A percentile compares a stretch with the other conserved stretches of the same genome.
Evolutionary conservation across 2,888 invertebrate genomes (phyloP).

Genomic region (Carterocephalus palaemon): DNA sequence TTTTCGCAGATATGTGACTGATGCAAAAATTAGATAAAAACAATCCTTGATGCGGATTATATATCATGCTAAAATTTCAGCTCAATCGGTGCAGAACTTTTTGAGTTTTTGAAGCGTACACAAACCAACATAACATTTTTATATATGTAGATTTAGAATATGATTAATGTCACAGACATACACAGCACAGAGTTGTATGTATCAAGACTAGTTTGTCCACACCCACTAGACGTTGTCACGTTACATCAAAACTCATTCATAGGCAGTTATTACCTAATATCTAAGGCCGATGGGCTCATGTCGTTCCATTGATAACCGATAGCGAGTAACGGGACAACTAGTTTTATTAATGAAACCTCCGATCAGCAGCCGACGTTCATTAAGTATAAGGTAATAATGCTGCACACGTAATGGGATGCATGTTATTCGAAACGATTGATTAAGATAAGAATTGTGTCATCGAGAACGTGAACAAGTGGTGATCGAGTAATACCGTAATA

Average conservation of each 20-base stretch:
- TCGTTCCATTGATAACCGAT: conserved; percentile 18
- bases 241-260: conserved; percentile 10
- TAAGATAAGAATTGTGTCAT: conserved; percentile 15
- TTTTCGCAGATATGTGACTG: no score
- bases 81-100: no score
- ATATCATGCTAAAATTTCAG: no score
- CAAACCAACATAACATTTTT: no score
- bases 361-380: conserved; percentile 10
- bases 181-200: no score
- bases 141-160: no score
- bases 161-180: no score
- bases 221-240: conserved; percentile 5
- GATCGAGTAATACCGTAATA: no score
- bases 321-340: conserved; percentile 15
- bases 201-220: not conserved
- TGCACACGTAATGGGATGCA: conserved; percentile 15
- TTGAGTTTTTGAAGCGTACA: no score
- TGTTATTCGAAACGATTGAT: conserved; percentile 12
- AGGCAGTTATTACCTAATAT: conserved; percentile 4
- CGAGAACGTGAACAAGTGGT: conserved; percentile 5
- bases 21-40: no score
- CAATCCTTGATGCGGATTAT: no score
- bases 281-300: conserved; percentile 1
- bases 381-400: conserved; percentile 18
- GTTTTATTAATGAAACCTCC: conserved; percentile 20